Evolutionary conservation across 2,797 vertebrate species (phyloP).

Genomic region (Hylomyscus alleni): DNA sequence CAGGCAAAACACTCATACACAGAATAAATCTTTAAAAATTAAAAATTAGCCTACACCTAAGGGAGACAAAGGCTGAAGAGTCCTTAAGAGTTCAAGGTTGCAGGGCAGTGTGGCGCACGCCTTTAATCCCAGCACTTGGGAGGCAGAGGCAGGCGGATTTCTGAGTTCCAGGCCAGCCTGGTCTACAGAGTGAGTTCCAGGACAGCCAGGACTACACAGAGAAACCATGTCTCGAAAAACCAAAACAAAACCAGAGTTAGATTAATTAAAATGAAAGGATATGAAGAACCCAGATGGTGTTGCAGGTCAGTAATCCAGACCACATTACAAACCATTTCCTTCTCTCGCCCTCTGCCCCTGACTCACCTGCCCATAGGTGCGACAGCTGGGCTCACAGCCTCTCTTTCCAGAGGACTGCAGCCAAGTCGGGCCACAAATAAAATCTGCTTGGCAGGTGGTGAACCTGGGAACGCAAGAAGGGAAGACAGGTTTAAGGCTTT

Average conservation of each 20-base stretch:
- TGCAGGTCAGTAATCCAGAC: background rate
- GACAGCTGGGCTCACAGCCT: slow-evolving; percentile 90
- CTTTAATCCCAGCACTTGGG: too few species aligned
- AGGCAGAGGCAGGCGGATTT: too few species aligned
- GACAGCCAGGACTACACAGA: too few species aligned
- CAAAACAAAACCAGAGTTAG: too few species aligned
- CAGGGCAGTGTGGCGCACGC: too few species aligned
- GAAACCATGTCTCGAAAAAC: too few species aligned
- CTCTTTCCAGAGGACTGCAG: slow-evolving; percentile 86
- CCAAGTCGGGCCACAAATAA: slow-evolving; percentile 91
- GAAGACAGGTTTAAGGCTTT: background rate
- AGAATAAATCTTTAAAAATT: background rate
- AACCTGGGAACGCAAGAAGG: slow-evolving; percentile 88
- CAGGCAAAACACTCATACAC: background rate
- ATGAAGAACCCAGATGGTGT: background rate
- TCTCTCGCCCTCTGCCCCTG: background rate
- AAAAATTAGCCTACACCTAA: background rate
- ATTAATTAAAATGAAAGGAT: background rate
- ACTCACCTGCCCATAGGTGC: slow-evolving; percentile 92
- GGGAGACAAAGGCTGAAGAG: background rate
- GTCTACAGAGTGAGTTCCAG: too few species aligned
- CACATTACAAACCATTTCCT: too few species aligned
- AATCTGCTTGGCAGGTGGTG: slow-evolving; percentile 91
- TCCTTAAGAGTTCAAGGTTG: background rate
- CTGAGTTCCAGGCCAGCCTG: too few species aligned